Base-by-base conservation (phyloP, 2,888 invertebrate species). In the Tiliacea citrago region DNA sequence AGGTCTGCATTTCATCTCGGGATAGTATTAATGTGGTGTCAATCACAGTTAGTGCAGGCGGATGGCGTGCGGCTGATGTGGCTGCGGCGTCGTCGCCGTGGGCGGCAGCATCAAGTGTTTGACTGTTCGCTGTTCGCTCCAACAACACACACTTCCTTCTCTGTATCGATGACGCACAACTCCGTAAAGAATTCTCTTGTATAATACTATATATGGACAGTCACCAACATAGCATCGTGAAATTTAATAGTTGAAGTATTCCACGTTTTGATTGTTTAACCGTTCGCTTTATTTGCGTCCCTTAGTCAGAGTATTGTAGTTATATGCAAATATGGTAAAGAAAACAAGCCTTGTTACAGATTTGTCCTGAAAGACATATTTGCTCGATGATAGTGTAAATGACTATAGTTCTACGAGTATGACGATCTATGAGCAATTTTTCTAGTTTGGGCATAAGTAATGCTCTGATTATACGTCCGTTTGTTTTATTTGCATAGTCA, bases 131-230 rank as follows among this genome's bases (percentile, higher is more conserved):
- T 81, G 85, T 84, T 86, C 53, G 66, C 66, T 66, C 66, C 84
- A 89, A 82, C 87, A 88, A 89, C 89, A 87, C 89, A 88, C 85
- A 91, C 89, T 90, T 90, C 92, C 90, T 90, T 91, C 86, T 90
- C 84, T 73, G 90, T 87, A 86, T 84, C 85, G 90, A 92, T 95
- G 96, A 95, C 95, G 93, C 95, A 95, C 86, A 47, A 51, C 75
- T 79, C 81, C 86, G 85, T 88, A 81, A 88, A 91, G 87, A 89
- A 89, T 89, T 80, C 63, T 72, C 82, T 74, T 88, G 82, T 88
- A 87, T 88, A 93, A 92, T 92, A 90, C 95, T 94, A 94, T 95
- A 93, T 95, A 94, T 91, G 95, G 95, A 72, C 74, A 75, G 86
- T 75, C 84, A 77, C 78, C 79, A 85, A 70, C 83, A 81, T 84